Evolutionary conservation across 30 jellyfish, hydroid and myxozoan genomes (phyloP), one percentile per base, ranked within the genome.

Genomic region (Aurelia sp.): DNA sequence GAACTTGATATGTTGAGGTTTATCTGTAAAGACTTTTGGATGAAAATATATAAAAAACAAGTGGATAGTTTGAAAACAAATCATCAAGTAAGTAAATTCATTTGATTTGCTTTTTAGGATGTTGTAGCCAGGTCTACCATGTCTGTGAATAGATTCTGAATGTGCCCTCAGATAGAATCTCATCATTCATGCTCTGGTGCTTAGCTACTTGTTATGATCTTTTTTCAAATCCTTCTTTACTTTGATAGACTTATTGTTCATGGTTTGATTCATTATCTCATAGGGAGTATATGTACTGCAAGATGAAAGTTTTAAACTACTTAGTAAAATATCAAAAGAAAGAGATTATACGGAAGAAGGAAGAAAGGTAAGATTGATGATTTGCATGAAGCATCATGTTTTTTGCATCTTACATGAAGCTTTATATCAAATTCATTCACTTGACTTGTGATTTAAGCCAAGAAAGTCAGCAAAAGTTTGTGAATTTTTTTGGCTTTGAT

Each of bases 61-160:
- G 94, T 94, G n/a, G 99, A 94, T 66, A 94, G 91, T 66, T 84
- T 94, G 71, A 94, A 97, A 60, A 94, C 99, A 62, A 94, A 94
- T 84, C 97, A 89, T 64, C 99, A 88, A 85, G 96, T 88, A 71
- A 37, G 50, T 37, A 37, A 3, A 37, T 37, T 37, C 10, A 37
- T 37, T 37, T 37, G 7, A 37, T 37, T 37, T 37, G 7, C 3
- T 0, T 3, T 37, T 37, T 10, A 37, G 7, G 50, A 37, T 37
- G 9, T 37, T 37, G 11, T 37, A 1, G 10, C 50, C 50, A 4
- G 50, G 50, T 37, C 33, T 27, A 27, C 33, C 33, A 27, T 27
- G 33, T 2, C 33, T 27, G 33, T 27, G 33, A 27, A 27, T 2
- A 27, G 33, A 27, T 37, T 37, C 10, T 37, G 11, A 35, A 7